Evolutionary conservation across 2,113 vertebrate species (phyloP).

Genomic region (Tiliqua scincoides): DNA sequence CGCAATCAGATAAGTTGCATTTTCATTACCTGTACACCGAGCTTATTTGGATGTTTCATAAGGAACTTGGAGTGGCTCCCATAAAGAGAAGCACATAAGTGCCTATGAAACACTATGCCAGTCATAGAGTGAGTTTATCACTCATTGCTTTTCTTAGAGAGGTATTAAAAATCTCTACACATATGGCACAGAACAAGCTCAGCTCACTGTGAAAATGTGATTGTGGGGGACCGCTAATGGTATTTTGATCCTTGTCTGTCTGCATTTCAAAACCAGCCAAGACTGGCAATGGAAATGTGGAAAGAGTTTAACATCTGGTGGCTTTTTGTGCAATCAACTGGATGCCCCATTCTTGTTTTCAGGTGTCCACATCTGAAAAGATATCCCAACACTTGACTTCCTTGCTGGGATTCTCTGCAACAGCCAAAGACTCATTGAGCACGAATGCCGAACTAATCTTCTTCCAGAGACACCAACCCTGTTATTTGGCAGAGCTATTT

Average conservation of each 20-base stretch:
- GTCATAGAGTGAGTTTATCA: conserved; percentile 48
- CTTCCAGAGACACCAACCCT: conserved; percentile 27
- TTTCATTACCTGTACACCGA: conserved; percentile 63
- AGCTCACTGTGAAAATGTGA: conserved; percentile 60
- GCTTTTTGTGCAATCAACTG: conserved; percentile 25
- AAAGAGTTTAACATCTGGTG: conserved; percentile 56
- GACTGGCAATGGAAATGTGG: conserved; percentile 33
- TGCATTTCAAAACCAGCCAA: conserved; percentile 46
- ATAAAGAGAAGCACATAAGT: conserved; percentile 52
- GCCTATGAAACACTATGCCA: conserved; percentile 51
- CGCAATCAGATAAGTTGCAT: conserved; percentile 54
- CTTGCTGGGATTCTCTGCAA: conserved; percentile 11
- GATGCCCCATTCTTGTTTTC: conserved; percentile 23
- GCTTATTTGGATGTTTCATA: conserved; percentile 63
- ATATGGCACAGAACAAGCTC: conserved; percentile 61
- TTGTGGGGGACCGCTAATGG: conserved; percentile 53
- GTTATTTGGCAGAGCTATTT: conserved; percentile 25
- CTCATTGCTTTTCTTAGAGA: conserved; percentile 54
- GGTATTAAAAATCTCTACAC: conserved; percentile 58
- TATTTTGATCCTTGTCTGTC: conserved; percentile 51
- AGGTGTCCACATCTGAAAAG: conserved; percentile 23
- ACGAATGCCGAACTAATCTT: conserved; percentile 29
- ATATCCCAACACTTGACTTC: conserved; percentile 7
- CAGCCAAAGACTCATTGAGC: conserved; percentile 11
- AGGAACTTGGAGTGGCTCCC: conserved; percentile 49